phyloP scores from a whole-genome alignment of 2,888 invertebrate species.

The Chymomyza procnemis region DNA sequence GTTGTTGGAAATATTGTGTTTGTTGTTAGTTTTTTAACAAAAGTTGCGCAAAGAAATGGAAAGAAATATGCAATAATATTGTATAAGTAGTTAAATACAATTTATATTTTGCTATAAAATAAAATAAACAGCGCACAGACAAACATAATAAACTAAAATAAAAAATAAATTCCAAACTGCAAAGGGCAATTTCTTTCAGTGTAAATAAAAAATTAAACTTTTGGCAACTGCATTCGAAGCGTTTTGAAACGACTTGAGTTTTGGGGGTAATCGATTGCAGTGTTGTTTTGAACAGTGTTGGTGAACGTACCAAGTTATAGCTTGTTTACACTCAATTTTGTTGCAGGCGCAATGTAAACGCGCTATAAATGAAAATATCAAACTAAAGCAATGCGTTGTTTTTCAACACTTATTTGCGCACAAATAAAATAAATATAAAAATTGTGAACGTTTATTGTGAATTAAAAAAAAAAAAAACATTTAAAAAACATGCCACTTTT shows the following conservation, averaged over 20 bases:
- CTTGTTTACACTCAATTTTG: neutral
- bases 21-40: slow-evolving; percentile 43
- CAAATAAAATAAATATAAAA: neutral
- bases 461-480: neutral
- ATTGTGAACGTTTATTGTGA: slow-evolving; percentile 8
- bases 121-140: slow-evolving; percentile 50
- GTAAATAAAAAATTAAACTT: slow-evolving; percentile 19
- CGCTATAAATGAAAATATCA: neutral
- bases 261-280: slow-evolving; percentile 38
- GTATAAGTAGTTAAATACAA: slow-evolving; percentile 28
- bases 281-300: neutral
- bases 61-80: slow-evolving; percentile 62
- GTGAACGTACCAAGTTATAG: neutral
- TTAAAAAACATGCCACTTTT: slow-evolving; percentile 26
- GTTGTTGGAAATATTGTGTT: slow-evolving; percentile 20
- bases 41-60: slow-evolving; percentile 60
- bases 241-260: slow-evolving; percentile 35
- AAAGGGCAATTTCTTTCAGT: slow-evolving; percentile 50
- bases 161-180: slow-evolving; percentile 35
- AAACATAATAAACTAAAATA: too few relatives aligned
- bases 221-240: slow-evolving; percentile 31
- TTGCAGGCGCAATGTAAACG: neutral
- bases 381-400: neutral
- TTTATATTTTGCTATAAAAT: slow-evolving; percentile 3
- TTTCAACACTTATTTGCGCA: neutral